Evolutionary conservation across 2,888 invertebrate genomes (phyloP).

Genomic region (Meloe dianella): DNA sequence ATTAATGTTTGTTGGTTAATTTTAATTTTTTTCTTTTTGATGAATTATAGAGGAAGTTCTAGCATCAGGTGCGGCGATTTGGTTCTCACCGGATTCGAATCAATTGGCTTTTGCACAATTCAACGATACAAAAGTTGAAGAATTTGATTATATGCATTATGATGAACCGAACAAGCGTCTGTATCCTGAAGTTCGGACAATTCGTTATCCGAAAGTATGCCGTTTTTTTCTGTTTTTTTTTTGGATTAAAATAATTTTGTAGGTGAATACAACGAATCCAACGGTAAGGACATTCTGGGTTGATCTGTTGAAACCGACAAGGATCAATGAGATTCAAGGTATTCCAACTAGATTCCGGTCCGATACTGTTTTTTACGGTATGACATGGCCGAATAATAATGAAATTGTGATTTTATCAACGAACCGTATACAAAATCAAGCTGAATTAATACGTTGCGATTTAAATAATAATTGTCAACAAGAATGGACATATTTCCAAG

Average conservation of each 20-base stretch:
- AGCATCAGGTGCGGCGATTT: constrained; percentile 79
- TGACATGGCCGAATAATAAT: constrained; percentile 75
- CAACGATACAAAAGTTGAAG: constrained; percentile 74
- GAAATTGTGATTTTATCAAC: constrained; percentile 79
- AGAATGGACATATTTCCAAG: constrained; percentile 63
- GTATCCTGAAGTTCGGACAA: constrained; percentile 69
- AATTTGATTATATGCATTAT: constrained; percentile 70
- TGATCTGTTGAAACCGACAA: constrained; percentile 57
- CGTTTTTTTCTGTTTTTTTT: constrained; percentile 14
- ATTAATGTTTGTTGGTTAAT: not conserved
- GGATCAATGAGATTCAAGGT: constrained; percentile 63
- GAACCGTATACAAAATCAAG: constrained; percentile 81
- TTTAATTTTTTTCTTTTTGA: constrained; percentile 6
- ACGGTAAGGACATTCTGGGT: constrained; percentile 70
- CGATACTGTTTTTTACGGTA: constrained; percentile 70
- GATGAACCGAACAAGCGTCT: constrained; percentile 68
- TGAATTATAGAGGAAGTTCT: constrained; percentile 84
- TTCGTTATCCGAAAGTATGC: constrained; percentile 79
- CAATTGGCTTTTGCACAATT: constrained; percentile 84
- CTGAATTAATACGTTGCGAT: constrained; percentile 40
- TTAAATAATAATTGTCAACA: constrained; percentile 36
- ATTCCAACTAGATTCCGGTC: constrained; percentile 43
- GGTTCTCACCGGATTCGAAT: constrained; percentile 84
- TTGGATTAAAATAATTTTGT: constrained; percentile 41
- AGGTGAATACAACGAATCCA: constrained; percentile 79